Conservation (phyloP, 2,888 invertebrate species). For the Ligdia adustata region DNA sequence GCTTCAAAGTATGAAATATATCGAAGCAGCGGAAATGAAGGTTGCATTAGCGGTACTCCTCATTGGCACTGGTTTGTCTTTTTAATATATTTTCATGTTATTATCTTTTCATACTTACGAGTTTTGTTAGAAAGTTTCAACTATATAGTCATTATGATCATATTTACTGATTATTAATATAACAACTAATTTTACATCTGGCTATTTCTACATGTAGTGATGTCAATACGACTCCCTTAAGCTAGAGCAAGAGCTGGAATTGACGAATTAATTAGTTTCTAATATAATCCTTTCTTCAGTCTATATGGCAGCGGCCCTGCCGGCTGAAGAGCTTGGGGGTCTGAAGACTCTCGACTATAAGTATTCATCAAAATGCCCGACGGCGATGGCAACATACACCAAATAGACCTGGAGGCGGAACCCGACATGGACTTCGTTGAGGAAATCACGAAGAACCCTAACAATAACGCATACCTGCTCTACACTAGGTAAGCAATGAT, state of each 20-base stretch:
- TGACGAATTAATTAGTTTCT: too few relatives aligned
- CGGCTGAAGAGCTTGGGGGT: constrained; percentile 28
- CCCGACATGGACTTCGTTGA: constrained; percentile 44
- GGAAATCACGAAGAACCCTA: constrained; percentile 45
- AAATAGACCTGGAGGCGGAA: constrained; percentile 50
- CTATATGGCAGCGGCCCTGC: constrained; percentile 39
- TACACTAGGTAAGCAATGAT: constrained; percentile 58
- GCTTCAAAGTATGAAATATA: background rate
- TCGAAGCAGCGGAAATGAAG: background rate
- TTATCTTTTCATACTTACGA: too few relatives aligned
- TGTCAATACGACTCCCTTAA: too few relatives aligned
- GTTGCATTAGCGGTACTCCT: background rate
- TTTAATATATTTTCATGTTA: too few relatives aligned
- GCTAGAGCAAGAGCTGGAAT: too few relatives aligned
- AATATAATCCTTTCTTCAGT: constrained; percentile 32
- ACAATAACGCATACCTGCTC: constrained; percentile 48
- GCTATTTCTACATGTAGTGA: too few relatives aligned
- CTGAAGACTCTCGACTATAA: constrained; percentile 16
- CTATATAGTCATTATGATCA: too few relatives aligned
- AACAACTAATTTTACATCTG: too few relatives aligned
- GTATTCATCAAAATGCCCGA: constrained; percentile 51
- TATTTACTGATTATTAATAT: too few relatives aligned
- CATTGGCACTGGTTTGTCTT: background rate
- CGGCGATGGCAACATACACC: constrained; percentile 44
- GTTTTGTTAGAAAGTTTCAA: too few relatives aligned